phyloP scores from a whole-genome alignment of 2,888 invertebrate genomes.

The Clivina fossor region DNA sequence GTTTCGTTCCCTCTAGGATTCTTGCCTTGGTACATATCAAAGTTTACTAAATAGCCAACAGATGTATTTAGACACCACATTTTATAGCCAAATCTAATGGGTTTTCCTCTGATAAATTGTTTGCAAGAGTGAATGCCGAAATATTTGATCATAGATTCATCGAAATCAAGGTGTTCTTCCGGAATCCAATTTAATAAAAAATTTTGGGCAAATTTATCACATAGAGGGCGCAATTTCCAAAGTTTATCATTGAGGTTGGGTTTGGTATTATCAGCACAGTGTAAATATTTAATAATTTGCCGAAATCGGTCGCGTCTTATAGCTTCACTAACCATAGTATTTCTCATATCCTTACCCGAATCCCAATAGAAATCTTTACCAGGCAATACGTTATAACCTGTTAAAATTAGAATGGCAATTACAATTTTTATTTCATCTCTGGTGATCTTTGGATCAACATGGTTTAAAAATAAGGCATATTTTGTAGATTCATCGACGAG shows the following conservation, averaged over 20 bases:
- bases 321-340: slow-evolving; percentile 34
- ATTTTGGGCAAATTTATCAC: slow-evolving; percentile 30
- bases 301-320: slow-evolving; percentile 38
- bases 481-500: slow-evolving; percentile 6
- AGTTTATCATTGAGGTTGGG: slow-evolving; percentile 38
- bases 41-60: slow-evolving; percentile 41
- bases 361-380: slow-evolving; percentile 37
- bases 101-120: slow-evolving; percentile 45
- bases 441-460: slow-evolving; percentile 1
- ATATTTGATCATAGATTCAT: slow-evolving; percentile 45
- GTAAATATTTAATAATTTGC: slow-evolving; percentile 33
- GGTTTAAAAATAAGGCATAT: slow-evolving; percentile 16
- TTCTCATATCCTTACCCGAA: slow-evolving; percentile 27
- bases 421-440: slow-evolving; percentile 35
- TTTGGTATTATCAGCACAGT: slow-evolving; percentile 36
- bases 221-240: slow-evolving; percentile 40
- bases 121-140: slow-evolving; percentile 45
- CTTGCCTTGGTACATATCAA: slow-evolving; percentile 44
- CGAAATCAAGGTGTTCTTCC: slow-evolving; percentile 40
- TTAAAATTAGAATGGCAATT: slow-evolving; percentile 37
- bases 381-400: slow-evolving; percentile 36
- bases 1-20: slow-evolving; percentile 38
- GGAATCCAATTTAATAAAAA: slow-evolving; percentile 34
- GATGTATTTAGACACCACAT: slow-evolving; percentile 42
- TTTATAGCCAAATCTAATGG: slow-evolving; percentile 45